Evolutionary conservation across 2,797 vertebrate genomes (phyloP), one percentile per base, ranked within the genome.

Genomic region (Pangasius larnaudii): DNA sequence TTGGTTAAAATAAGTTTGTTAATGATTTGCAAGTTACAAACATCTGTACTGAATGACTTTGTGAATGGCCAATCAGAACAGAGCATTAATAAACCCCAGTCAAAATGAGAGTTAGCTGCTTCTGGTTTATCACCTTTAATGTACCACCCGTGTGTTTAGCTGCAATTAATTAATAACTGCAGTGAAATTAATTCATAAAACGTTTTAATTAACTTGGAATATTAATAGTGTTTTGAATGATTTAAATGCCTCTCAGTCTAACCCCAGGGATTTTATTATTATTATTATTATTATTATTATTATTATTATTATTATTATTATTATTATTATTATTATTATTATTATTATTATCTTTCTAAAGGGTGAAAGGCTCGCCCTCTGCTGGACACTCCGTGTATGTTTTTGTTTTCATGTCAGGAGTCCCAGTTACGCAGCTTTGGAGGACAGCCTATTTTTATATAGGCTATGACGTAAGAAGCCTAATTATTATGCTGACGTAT

Each of bases 1-100:
- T 79, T 39, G 42, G 30, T 27, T 86, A 49, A 78, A n/a, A 75
- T 18, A 46, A 58, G n/a, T 0, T 33, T 78, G 49, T 27, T 16
- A 78, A 78, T 63, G 27, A 63, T 22, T 85, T 65, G 58, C 63
- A 77, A 86, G 33, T 74, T 18, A 42, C n/a, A 78, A 53, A 53
- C 18, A 33, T 56, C 18, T 56, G 75, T 19, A 9, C 13, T 80
- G 24, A 63, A 79, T 56, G 59, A n/a, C 59, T 74, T 71, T 79
- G 61, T 79, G 13, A 71, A 72, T 71, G 86, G 33, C 53, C 27
- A 65, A 24, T 80, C 49, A 67, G 46, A 63, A n/a, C 24, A 78
- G 22, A 27, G 7, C 24, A 71, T 71, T 36, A 71, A n/a, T 61
- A 61, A 51, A 56, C 30, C 51, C 30, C 77, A 79, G 51, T 11